Evolutionary conservation across 2,888 invertebrate genomes (phyloP), one percentile per base, ranked within the genome.

Genomic region (Melanostoma scalare): DNA sequence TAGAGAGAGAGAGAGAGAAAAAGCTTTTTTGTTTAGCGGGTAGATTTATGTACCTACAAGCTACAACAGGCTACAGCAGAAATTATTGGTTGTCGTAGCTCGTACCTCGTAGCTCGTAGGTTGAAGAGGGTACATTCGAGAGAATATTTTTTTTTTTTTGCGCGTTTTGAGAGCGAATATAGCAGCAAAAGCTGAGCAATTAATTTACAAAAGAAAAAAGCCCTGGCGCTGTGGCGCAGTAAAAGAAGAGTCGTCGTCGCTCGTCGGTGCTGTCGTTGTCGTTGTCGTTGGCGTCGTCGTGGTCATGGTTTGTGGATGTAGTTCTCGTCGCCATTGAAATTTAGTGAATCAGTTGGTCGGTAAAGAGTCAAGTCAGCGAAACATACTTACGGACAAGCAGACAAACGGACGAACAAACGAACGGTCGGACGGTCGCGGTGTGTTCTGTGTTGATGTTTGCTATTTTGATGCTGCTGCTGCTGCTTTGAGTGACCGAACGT

Each of bases 251-350:
- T 20, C 20, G 20, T 20, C 20, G 20, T 20, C 20, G 20, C 20
- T 20, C 20, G 1, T 20, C 20, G 20, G 20, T 20, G 20, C 20
- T 20, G 20, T 20, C 20, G 20, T 20, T 20, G 20, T 20, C 20
- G 40, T 76, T 61, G 68, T 74, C 33, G 48, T 58, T 58, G 48
- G 52, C 63, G 53, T 31, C 71, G 76, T 77, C 69, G 69, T 77
- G 76, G 76, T 71, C 76, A 77, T 71, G 76, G 69, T 69, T 63
- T 63, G 69, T 77, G 63, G 56, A 71, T 48, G 69, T 71, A 36
- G 69, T 42, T 63, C 42, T 63, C 48, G 56, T 63, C 50, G 63
- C 44, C 56, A 71, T 77, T 69, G 56, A 71, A 63, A 71, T 9
- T 63, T 40, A 71, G 61, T 56, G 48, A 77, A 71, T 71, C 50